Conservation (phyloP, 2,113 vertebrate genomes). For the Plestiodon gilberti region DNA sequence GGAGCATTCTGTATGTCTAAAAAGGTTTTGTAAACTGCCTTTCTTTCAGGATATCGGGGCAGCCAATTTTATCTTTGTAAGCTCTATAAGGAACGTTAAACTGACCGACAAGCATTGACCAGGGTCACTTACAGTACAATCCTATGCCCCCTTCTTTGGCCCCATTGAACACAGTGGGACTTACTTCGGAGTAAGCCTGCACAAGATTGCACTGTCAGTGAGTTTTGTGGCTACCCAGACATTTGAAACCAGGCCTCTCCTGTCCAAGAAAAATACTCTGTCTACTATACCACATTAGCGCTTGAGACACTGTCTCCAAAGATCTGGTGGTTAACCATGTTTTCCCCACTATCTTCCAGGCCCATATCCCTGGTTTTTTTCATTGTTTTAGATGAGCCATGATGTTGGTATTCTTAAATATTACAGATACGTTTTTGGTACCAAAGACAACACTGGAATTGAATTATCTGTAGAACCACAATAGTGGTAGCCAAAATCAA, state of each 20-base stretch:
- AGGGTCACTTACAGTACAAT: too few species aligned
- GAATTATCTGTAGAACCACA: not conserved
- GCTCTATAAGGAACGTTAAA: too few species aligned
- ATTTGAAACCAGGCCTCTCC: not conserved
- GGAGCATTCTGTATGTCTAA: too few species aligned
- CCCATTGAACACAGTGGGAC: too few species aligned
- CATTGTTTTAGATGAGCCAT: not conserved
- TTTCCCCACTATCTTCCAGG: not conserved
- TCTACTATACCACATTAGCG: not conserved
- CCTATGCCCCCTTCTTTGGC: too few species aligned
- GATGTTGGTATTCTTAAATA: not conserved
- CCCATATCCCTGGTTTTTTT: not conserved
- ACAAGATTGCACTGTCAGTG: not conserved
- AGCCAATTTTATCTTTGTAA: too few species aligned
- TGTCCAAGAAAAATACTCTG: not conserved
- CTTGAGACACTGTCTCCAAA: not conserved
- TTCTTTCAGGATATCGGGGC: too few species aligned
- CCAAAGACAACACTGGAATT: not conserved
- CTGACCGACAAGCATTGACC: too few species aligned
- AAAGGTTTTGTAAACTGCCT: too few species aligned
- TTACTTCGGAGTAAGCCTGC: too few species aligned
- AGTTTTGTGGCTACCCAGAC: not conserved
- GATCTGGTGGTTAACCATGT: not conserved
- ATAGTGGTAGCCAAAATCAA: not conserved
- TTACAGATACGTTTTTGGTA: not conserved